A percentile compares a stretch with the other conserved stretches of the same genome.
Evolutionary conservation across 1,140 invertebrate genomes (phyloP).

Genomic region (Procambarus clarkii): DNA sequence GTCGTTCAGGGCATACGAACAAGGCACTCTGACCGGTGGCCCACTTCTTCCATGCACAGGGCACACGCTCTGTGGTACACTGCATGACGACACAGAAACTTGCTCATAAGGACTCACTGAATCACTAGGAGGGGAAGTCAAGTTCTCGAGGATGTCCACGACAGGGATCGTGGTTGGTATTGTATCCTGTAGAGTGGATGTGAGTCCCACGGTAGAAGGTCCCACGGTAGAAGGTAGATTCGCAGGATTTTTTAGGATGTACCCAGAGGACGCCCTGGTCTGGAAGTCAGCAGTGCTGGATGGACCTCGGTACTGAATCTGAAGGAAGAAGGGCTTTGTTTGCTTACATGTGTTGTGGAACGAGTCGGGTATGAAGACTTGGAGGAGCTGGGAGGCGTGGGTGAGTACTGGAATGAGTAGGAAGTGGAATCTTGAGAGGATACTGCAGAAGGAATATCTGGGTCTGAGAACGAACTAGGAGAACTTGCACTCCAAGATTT

Average conservation of each 20-base stretch:
- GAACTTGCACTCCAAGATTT: neutral
- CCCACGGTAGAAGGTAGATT: too few relatives aligned
- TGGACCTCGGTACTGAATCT: neutral
- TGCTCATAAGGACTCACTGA: neutral
- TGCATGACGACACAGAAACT: conserved; percentile 12
- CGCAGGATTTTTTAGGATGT: neutral
- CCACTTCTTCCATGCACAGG: conserved; percentile 15
- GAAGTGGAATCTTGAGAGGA: too few relatives aligned
- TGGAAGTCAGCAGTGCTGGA: neutral
- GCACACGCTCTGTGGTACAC: conserved; percentile 5
- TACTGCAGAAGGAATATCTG: neutral
- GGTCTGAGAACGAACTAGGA: neutral
- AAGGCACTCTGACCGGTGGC: conserved; percentile 14
- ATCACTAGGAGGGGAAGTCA: neutral
- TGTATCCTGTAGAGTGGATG: too few relatives aligned
- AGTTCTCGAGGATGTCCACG: too few relatives aligned
- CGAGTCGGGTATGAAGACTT: neutral
- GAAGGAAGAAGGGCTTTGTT: neutral
- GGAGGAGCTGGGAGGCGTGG: neutral
- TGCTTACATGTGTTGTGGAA: neutral
- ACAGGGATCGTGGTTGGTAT: too few relatives aligned
- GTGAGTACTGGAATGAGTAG: neutral
- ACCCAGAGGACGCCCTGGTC: neutral
- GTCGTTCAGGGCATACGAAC: neutral
- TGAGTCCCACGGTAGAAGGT: too few relatives aligned